Conservation (phyloP, 1,140 invertebrate species). For the Odontomachus brunneus region DNA sequence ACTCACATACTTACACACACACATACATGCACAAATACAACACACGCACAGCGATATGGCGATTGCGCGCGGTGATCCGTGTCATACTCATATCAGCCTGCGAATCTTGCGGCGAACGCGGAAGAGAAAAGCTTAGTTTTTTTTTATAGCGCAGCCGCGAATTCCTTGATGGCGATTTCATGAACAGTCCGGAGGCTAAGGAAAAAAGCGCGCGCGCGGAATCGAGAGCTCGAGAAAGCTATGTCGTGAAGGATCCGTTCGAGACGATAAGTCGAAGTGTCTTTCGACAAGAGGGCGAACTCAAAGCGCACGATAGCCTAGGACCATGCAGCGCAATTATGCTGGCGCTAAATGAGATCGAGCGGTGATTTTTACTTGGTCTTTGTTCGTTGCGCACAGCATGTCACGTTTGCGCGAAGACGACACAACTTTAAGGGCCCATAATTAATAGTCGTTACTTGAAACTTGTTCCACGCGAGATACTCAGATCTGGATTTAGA, state of each 20-base stretch:
- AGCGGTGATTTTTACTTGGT: constrained; percentile 3
- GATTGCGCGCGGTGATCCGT: constrained; percentile 34
- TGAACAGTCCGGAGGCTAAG: constrained; percentile 1
- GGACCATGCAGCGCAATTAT: background rate
- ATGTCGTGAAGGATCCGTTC: background rate
- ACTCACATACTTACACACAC: background rate
- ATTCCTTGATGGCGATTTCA: background rate
- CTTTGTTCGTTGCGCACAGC: constrained; percentile 2
- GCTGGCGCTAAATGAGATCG: constrained; percentile 11
- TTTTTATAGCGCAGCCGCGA: too few relatives aligned
- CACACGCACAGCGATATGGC: constrained; percentile 13
- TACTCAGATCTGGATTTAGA: too few relatives aligned
- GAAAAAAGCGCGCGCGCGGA: background rate
- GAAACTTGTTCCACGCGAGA: too few relatives aligned
- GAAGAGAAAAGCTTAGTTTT: background rate
- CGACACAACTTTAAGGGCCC: constrained; percentile 15
- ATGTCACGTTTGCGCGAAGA: constrained; percentile 13
- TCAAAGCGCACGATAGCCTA: background rate
- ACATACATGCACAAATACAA: too few relatives aligned
- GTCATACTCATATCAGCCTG: constrained; percentile 48
- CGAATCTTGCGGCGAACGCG: background rate
- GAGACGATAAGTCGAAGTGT: constrained; percentile 10
- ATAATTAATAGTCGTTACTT: too few relatives aligned
- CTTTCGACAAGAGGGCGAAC: background rate
- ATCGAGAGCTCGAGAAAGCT: background rate